These are phyloP conservation scores for Mareca strepera DNA, from an alignment of 2,797 vertebrate genomes.

Conservation along the genomic window DNA sequence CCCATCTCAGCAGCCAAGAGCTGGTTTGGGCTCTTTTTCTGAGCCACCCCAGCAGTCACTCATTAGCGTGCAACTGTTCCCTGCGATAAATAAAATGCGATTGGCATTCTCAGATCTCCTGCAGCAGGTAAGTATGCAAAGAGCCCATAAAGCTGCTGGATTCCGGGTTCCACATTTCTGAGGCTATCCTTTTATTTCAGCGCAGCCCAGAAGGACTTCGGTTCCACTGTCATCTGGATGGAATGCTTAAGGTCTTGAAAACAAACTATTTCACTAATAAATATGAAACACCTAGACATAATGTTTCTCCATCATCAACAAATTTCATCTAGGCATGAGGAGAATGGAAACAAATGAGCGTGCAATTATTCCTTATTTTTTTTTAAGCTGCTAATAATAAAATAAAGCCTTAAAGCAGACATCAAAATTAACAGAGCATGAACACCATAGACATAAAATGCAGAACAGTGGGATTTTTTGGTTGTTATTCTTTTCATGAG, in stretches of 20 bases:
- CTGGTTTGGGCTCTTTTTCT: neutral
- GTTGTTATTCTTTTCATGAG: neutral
- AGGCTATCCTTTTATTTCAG: neutral
- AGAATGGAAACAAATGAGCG: neutral
- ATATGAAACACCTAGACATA: neutral
- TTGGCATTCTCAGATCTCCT: neutral
- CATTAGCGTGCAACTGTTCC: neutral
- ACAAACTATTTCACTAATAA: constrained; percentile 22
- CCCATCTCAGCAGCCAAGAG: neutral
- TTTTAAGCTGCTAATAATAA: neutral
- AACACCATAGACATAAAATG: neutral
- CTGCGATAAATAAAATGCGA: neutral
- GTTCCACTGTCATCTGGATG: neutral
- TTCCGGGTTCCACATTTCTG: neutral
- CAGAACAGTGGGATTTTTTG: neutral
- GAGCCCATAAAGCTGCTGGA: neutral
- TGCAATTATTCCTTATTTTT: neutral
- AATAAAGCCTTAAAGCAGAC: neutral
- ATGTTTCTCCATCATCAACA: neutral
- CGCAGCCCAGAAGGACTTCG: constrained; percentile 26
- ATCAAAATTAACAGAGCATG: constrained; percentile 14
- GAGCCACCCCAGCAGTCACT: neutral
- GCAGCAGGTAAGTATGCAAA: neutral
- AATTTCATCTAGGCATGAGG: neutral
- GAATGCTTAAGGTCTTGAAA: constrained; percentile 12